Percentiles rank a stretch among this genome's conserved stretches.
Evolutionary conservation across 64 coral and sea anemone species (phyloP).

Genomic region (Porites australiensis): DNA sequence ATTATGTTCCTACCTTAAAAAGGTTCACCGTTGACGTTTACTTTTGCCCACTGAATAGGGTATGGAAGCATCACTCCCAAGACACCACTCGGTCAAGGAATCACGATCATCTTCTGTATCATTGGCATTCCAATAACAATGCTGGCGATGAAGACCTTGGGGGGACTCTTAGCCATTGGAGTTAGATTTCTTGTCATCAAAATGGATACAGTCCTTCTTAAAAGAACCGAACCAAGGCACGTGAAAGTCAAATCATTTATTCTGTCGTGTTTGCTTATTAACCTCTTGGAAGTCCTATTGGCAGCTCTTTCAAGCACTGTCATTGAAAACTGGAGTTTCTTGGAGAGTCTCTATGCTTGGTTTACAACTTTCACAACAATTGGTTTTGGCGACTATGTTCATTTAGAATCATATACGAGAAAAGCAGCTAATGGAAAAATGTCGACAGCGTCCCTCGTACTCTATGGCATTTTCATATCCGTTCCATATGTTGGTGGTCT

Average conservation of each 20-base stretch:
- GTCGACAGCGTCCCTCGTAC: not conserved
- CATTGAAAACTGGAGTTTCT: not conserved
- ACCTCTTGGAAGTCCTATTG: not conserved
- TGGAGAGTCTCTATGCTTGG: not conserved
- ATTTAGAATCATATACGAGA: not conserved
- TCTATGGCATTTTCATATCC: not conserved
- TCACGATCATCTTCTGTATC: slow-evolving; percentile 37
- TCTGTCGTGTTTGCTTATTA: not conserved
- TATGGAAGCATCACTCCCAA: slow-evolving; percentile 48
- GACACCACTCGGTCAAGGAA: slow-evolving; percentile 20
- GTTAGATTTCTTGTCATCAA: slow-evolving; percentile 7
- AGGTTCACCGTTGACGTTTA: too few relatives aligned
- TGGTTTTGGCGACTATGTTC: slow-evolving; percentile 5
- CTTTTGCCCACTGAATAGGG: not conserved
- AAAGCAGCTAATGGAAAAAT: not conserved
- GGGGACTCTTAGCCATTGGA: not conserved
- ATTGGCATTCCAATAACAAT: slow-evolving; percentile 49
- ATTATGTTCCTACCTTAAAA: too few relatives aligned
- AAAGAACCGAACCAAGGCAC: not conserved
- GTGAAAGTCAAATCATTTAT: not conserved
- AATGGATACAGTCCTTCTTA: not conserved
- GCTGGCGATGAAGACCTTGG: slow-evolving; percentile 36
- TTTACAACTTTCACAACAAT: slow-evolving; percentile 24
- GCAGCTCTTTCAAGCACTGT: not conserved
- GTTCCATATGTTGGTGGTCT: not conserved